Evolutionary conservation across 2,797 vertebrate species (phyloP), one percentile per base, ranked within the genome.

Genomic region (Myotis findleyi): DNA sequence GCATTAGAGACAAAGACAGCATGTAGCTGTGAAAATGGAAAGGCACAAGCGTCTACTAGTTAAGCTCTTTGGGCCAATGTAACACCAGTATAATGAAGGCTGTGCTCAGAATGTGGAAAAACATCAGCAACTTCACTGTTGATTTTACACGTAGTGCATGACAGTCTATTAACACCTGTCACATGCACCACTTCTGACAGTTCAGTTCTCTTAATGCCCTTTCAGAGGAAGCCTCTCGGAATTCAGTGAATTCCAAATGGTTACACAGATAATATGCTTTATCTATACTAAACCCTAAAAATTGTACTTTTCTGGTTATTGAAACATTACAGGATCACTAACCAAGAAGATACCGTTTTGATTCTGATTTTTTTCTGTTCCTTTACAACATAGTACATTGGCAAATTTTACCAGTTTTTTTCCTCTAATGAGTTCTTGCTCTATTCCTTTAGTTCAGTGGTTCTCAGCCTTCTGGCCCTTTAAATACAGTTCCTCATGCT

Each of bases 191-290:
- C 17, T 71, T 76, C 41, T 73, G 36, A 94, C 49, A 88, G 27
- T 41, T 90, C 38, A 83, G 27, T 41, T 92, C 38, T 80, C 82
- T 79, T 51, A 93, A 79, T 16, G 53, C 2, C 57, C 36, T 85
- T 57, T 49, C n/a, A 82, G 94, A 75, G 47, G 80, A 57, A 95
- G n/a, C 33, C 64, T 49, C 62, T 44, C 51, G 44, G 30, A 89
- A 94, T 55, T 85, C 51, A 83, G 20, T 93, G 66, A 83, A 47
- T 30, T 25, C 23, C 81, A 86, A 71, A 77, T 23, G 8, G 76
- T 68, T 66, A 86, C 47, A 88, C 16, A 79, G 21, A 51, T 64
- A 77, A 92, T 20, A 92, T 21, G 49, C 6, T 89, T 83, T 66
- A 82, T 49, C 69, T 21, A 81, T 14, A 81, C 11, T 16, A 25